Conservation (phyloP, 2,113 vertebrate species). For the Baryphthengus martii region DNA sequence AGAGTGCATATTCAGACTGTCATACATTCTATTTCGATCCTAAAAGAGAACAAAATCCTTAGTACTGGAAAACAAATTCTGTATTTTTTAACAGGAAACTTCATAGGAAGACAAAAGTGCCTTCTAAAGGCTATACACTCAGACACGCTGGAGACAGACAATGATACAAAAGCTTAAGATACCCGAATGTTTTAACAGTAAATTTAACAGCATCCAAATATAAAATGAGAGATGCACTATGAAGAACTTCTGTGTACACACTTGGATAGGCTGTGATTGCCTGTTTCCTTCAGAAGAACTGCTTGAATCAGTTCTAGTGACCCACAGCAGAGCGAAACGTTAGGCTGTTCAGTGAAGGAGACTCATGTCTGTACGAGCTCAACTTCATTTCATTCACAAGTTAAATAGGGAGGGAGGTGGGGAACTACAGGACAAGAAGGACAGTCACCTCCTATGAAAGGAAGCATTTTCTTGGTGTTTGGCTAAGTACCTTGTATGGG, state of each 20-base stretch:
- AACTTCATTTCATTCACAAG: background rate
- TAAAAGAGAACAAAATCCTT: slow-evolving; percentile 69
- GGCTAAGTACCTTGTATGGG: background rate
- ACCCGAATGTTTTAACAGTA: background rate
- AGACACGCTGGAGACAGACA: background rate
- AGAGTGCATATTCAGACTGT: slow-evolving; percentile 98
- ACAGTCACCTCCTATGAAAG: background rate
- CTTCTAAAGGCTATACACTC: background rate
- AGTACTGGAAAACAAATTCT: slow-evolving; percentile 18
- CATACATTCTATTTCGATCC: slow-evolving; percentile 92
- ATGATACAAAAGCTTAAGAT: background rate
- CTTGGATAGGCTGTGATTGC: background rate
- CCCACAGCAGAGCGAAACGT: background rate
- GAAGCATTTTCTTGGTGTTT: background rate
- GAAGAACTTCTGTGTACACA: background rate
- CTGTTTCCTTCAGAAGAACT: background rate
- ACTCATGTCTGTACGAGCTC: background rate
- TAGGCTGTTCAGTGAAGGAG: background rate
- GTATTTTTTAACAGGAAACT: slow-evolving; percentile 22
- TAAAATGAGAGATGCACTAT: background rate
- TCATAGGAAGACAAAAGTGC: background rate
- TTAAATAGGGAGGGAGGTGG: background rate
- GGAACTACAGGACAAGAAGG: background rate
- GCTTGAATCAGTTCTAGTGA: background rate
- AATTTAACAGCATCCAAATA: background rate